These are phyloP conservation scores for Thunnus maccoyii DNA, from an alignment of 2,113 vertebrate species.

Conservation along the genomic window DNA sequence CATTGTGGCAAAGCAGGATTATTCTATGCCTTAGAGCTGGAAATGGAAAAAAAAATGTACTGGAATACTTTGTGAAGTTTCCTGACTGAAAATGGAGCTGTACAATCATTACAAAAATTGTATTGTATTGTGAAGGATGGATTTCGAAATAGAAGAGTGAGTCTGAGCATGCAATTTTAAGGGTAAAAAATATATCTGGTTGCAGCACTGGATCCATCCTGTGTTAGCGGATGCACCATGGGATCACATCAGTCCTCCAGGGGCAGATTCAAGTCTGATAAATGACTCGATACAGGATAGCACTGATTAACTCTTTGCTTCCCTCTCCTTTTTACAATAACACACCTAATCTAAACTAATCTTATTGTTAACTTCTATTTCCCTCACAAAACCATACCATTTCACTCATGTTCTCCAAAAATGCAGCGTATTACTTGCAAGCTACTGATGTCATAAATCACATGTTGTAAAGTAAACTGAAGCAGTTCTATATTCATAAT, in stretches of 20 bases:
- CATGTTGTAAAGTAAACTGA: neutral
- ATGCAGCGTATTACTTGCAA: neutral
- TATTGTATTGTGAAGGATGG: constrained; percentile 9
- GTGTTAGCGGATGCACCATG: constrained; percentile 10
- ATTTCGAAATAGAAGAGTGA: constrained; percentile 18
- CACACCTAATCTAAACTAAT: constrained; percentile 15
- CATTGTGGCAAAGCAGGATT: constrained; percentile 13
- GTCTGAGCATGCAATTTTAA: constrained; percentile 9
- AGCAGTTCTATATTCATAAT: constrained; percentile 37
- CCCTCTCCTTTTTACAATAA: constrained; percentile 25
- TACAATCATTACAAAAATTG: constrained; percentile 12
- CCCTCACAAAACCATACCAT: constrained; percentile 3
- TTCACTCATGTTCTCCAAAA: neutral
- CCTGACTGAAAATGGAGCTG: constrained; percentile 1
- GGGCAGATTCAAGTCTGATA: constrained; percentile 36
- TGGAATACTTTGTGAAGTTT: constrained; percentile 22
- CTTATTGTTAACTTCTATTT: constrained; percentile 24
- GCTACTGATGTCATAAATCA: constrained; percentile 2
- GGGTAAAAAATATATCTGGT: constrained; percentile 36
- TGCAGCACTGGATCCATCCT: neutral
- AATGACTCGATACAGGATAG: constrained; percentile 27
- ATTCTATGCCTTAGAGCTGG: neutral
- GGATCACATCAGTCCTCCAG: constrained; percentile 31
- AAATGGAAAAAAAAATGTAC: neutral
- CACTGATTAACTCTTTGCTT: constrained; percentile 19